These are phyloP conservation scores for Mesopsocus fuscifrons DNA, from an alignment of 2,888 invertebrate genomes.

Conservation along the genomic window DNA sequence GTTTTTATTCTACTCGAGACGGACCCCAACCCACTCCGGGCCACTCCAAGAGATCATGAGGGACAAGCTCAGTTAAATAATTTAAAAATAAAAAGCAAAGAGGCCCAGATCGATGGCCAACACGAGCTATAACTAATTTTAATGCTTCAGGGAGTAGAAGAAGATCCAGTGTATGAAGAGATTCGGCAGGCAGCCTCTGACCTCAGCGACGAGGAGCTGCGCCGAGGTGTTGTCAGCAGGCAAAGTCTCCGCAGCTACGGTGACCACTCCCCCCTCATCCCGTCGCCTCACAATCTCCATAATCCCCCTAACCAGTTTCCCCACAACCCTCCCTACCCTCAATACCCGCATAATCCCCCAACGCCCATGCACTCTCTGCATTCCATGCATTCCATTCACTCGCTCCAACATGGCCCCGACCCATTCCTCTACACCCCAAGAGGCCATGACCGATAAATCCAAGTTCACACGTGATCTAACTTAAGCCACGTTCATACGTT, in stretches of 20 bases:
- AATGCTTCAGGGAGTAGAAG: constrained; percentile 24
- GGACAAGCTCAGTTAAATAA: too few species aligned
- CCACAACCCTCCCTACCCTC: constrained; percentile 38
- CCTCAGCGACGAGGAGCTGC: constrained; percentile 58
- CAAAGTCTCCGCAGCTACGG: constrained; percentile 58
- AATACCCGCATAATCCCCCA: constrained; percentile 27
- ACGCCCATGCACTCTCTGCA: constrained; percentile 21
- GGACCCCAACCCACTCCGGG: too few species aligned
- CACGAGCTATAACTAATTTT: too few species aligned
- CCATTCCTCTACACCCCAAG: constrained; percentile 26
- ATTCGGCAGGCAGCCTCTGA: constrained; percentile 53
- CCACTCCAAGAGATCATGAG: too few species aligned
- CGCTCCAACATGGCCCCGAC: constrained; percentile 20
- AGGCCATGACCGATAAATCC: constrained; percentile 22
- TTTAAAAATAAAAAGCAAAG: too few species aligned
- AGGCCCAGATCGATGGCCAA: too few species aligned
- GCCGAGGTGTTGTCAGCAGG: constrained; percentile 50
- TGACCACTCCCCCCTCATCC: constrained; percentile 62
- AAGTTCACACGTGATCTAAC: neutral
- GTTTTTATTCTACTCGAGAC: too few species aligned
- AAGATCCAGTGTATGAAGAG: constrained; percentile 67
- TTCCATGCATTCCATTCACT: constrained; percentile 16
- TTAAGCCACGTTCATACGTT: too few species aligned
- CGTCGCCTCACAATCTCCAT: constrained; percentile 41
- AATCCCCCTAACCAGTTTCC: constrained; percentile 24